Evolutionary conservation across 2,797 vertebrate species (phyloP), one percentile per base, ranked within the genome.

Genomic region (Gambusia yucatana): DNA sequence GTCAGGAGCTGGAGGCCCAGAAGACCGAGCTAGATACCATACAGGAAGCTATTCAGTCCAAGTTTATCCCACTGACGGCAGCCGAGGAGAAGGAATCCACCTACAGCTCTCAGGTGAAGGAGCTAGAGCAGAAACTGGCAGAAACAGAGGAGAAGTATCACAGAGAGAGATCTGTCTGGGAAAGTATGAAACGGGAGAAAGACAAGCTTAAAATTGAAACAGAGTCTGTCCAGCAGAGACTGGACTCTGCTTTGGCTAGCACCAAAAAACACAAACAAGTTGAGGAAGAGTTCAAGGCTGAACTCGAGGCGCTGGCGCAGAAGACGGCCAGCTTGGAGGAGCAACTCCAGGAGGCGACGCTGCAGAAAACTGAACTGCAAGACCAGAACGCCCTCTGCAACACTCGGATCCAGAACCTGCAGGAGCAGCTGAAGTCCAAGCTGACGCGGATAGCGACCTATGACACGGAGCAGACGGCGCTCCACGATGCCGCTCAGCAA

Each of bases 11-110:
- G 0, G 93, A 97, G 87, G 97, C 97, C 50, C 98, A 99, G 88
- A 98, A 95, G 87, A 96, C 91, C 82, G 98, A 99, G 39, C 96
- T 99, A 0, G 98, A 98, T 83, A 97, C 96, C 0, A 97, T 99
- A 70, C 98, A 99, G 3, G 97, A 98, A 67, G 98, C 98, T 50
- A 97, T 99, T 83, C 94, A 95, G 81, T 95, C 96, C 0, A 98
- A 96, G 80, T 99, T 98, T 0, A 94, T 98, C 16, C 97, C 97
- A 0, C 79, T 97, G 39, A 86, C 92, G 36, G 94, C 92, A 20
- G 84, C 97, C 0, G 93, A 97, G 88, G 97, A 97, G 73, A 96
- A 95, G 39, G 97, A 98, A 36, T 94, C 88, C 48, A 90, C 91
- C 41, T 96, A 97, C 25, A 94, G 95, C 13, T 84, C 88, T 30